phyloP scores from a whole-genome alignment of 2,797 vertebrate genomes.

The Liasis olivaceus region DNA sequence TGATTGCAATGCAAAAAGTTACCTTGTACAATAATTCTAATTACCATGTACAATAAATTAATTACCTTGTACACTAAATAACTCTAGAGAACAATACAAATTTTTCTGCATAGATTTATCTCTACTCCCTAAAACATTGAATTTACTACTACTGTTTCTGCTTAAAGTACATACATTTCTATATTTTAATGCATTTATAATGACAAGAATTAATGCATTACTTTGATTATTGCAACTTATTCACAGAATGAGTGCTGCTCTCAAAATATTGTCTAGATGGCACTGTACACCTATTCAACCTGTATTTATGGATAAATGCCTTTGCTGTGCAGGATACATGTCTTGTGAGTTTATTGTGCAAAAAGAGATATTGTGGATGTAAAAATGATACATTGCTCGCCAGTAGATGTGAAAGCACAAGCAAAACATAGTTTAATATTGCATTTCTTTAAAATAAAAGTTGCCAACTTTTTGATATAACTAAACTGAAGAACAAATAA shows the following conservation, averaged over 20 bases:
- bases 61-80: slow-evolving; percentile 41
- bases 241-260: slow-evolving; percentile 42
- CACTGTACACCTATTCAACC: slow-evolving; percentile 54
- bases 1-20: not conserved
- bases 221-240: not conserved
- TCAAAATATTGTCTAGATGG: slow-evolving; percentile 64
- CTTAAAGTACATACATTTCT: not conserved
- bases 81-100: slow-evolving; percentile 16
- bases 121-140: not conserved
- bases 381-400: not conserved
- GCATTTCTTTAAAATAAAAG: not conserved
- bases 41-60: slow-evolving; percentile 41
- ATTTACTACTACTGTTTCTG: not conserved
- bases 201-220: not conserved
- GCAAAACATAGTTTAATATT: not conserved
- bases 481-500: not conserved
- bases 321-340: not conserved
- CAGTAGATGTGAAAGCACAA: not conserved
- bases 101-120: not conserved
- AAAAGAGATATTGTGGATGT: slow-evolving; percentile 23
- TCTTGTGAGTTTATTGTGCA: fast-evolving
- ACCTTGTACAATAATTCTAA: slow-evolving; percentile 23
- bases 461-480: not conserved
- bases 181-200: not conserved
- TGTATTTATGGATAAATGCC: slow-evolving; percentile 7